phyloP scores from a whole-genome alignment of 2,113 vertebrate genomes.

The Bubo bubo region DNA sequence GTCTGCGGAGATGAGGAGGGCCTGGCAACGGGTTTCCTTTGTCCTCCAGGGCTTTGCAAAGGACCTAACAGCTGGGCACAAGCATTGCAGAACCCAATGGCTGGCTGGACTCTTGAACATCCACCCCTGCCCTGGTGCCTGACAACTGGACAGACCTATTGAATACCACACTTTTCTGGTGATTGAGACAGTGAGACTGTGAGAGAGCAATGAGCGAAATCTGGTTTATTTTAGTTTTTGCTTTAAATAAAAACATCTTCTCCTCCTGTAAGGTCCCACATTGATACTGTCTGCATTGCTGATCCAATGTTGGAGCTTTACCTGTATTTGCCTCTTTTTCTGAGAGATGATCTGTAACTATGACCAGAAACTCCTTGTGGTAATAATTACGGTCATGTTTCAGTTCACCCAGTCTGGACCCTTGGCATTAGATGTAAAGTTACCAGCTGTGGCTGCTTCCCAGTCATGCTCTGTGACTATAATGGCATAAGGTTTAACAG shows the following conservation, averaged over 20 bases:
- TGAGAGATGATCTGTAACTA: background rate
- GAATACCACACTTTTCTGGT: background rate
- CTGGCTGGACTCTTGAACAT: background rate
- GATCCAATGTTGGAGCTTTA: background rate
- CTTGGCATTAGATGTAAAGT: background rate
- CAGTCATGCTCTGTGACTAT: background rate
- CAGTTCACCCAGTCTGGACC: background rate
- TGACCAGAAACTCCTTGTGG: background rate
- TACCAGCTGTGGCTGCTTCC: background rate
- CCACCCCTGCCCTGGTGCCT: background rate
- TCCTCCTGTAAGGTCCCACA: background rate
- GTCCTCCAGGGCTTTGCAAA: background rate
- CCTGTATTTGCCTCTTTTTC: background rate
- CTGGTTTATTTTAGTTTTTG: background rate
- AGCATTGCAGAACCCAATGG: rapidly evolving
- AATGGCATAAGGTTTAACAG: background rate
- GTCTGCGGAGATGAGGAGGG: background rate
- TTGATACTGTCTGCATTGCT: background rate
- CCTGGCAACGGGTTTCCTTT: background rate
- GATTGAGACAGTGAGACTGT: background rate
- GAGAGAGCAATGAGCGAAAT: background rate
- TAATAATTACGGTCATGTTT: background rate
- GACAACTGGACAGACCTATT: background rate
- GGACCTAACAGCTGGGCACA: background rate
- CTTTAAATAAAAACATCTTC: background rate